Base-by-base conservation (phyloP, 92 coral and sea anemone genomes). In the Palythoa caribaeorum region DNA sequence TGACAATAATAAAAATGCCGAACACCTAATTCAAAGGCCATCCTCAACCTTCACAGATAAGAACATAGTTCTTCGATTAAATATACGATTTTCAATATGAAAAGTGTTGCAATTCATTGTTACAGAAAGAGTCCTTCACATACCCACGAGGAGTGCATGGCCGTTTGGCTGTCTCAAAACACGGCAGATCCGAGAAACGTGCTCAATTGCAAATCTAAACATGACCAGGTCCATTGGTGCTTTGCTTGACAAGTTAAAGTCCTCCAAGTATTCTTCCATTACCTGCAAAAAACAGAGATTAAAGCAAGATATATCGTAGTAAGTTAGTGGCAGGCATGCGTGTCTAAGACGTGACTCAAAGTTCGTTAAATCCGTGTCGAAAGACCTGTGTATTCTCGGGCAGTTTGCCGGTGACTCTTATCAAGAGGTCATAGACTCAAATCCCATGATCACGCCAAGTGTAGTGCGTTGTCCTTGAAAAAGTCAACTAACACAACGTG, bases 171-270 rank as follows among this genome's bases (percentile, higher is more conserved):
- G 99, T 54, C 98, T 92, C 38, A 97, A 90, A 13, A 97, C 97
- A 36, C 99, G 94, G 83, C 99, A 95, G 21, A 97, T 92, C 68
- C 99, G 90, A 0, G 99, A 97, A 81, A 97, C 94, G 79, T 97
- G 99, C 85, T 97, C 99, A 65, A 97, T 97, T 66, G 99, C 99
- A 74, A 97, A 97, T 83, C 96, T 86, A 59, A 97, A 97, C 97
- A 96, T 84, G 52, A 96, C 99, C 55, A 95, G 92, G 80, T 96
- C 97, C 99, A 96, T 96, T 0, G 99, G 99, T 14, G 99, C 94
- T 77, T 96, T 96, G 87, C 95, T 95, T 13, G 96, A 91, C 50
- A 95, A 73, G 90, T 97, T 97, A 38, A 92, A 97, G 84, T 97
- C 99, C 4, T 96, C 99, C 14, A 96, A 94, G 89, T 90, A 97